Evolutionary conservation across 1,140 invertebrate species (phyloP), one percentile per base, ranked within the genome.

Genomic region (Euwallacea fornicatus): DNA sequence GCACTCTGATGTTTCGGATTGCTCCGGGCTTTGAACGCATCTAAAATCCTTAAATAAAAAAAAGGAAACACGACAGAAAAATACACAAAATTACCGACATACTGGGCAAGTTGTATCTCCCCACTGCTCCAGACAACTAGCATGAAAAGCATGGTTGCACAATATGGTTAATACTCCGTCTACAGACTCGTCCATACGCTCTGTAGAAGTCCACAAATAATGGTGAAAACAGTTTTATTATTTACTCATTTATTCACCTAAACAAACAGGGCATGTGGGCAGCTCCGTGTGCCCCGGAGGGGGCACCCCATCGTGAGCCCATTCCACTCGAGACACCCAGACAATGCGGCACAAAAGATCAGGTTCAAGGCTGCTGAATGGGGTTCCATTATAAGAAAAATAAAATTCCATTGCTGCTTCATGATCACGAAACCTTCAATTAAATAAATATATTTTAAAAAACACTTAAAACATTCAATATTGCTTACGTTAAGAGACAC

Each of bases 121-220:
- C 97, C 98, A 99, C 82, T 98, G 93, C 64, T 93, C 89, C 42
- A 99, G 84, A 83, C 98, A 99, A 75, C 89, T 90, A 13, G 93
- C 90, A 84, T 99, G 98, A 83, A 99, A 99, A 0, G 96, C 92
- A 84, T 99, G 98, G 84, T 99, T 98, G 81, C 98, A 99, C 43
- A 99, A 85, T 78, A 99, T 98, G 6, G 97, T 99, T 65, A 99
- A 85, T 73, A 99, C 92, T 3, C 97, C 96, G 83, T 99, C 97
- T 0, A 98, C 94, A 73, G 93, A 96, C 83, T 99, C 97, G 83
- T 99, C 97, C 96, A 96, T 98, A 76, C 96, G 88, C 83, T 99
- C 98, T 79, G 97, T 81, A 75, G 72, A 64, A 64, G 16, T 64
- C 8, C 43, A 54, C 33, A 13, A 65, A 46, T 69, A 44, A 59